Evolutionary conservation across 1,140 invertebrate genomes (phyloP).

Genomic region (Asbolus verrucosus): DNA sequence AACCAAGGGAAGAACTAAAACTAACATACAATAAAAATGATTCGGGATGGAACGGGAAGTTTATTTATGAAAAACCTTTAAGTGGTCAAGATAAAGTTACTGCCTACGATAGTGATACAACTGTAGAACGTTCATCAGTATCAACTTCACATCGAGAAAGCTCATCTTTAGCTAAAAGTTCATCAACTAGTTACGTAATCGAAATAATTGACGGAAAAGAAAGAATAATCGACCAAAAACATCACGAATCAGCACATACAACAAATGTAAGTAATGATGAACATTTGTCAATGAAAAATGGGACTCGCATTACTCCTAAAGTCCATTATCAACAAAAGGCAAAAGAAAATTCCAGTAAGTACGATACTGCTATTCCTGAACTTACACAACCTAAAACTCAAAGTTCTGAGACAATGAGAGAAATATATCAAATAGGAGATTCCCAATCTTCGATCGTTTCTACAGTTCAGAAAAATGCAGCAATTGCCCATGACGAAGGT

Average conservation of each 20-base stretch:
- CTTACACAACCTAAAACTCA: constrained; percentile 56
- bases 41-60: constrained; percentile 69
- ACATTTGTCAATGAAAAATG: constrained; percentile 65
- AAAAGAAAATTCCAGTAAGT: constrained; percentile 68
- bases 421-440: constrained; percentile 61
- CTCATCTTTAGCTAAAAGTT: constrained; percentile 66
- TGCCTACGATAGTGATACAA: constrained; percentile 33
- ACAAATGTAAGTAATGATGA: constrained; percentile 67
- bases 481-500: background rate
- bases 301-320: constrained; percentile 68
- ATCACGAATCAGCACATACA: constrained; percentile 68
- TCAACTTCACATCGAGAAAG: constrained; percentile 55
- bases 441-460: constrained; percentile 46
- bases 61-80: constrained; percentile 65
- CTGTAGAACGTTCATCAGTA: constrained; percentile 55
- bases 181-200: constrained; percentile 70
- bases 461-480: constrained; percentile 23
- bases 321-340: constrained; percentile 68
- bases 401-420: constrained; percentile 53
- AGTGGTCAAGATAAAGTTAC: constrained; percentile 41
- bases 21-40: constrained; percentile 64
- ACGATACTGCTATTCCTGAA: constrained; percentile 69
- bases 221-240: constrained; percentile 69
- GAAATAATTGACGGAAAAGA: constrained; percentile 74
- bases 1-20: constrained; percentile 62